Base-by-base conservation (phyloP, 2,113 vertebrate species). In the Rousettus leschenaultii region DNA sequence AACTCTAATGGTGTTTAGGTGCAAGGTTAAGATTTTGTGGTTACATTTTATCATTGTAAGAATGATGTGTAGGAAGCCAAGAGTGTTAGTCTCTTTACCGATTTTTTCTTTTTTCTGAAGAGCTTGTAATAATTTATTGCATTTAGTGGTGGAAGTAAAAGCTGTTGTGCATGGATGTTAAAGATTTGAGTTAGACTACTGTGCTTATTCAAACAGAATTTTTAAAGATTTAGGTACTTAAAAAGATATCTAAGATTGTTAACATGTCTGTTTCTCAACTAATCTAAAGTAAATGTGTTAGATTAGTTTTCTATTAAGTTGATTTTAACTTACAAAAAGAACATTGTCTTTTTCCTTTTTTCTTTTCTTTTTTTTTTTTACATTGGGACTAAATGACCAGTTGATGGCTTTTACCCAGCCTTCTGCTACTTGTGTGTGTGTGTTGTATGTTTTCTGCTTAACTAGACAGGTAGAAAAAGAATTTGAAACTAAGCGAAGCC, bases 151-250 rank as follows among this genome's bases (percentile, higher is more conserved):
- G 38, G 89, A 86, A 59, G 83, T 80, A 75, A 94, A 68, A 94
- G 35, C 35, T 68, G 5, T 86, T 95, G 33, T 79, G 2, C 14
- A 19, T 79, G 19, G 21, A 75, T 97, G 35, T 87, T 92, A 86
- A 89, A 87, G 45, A 90, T 86, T 94, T 95, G 82, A 26, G 8
- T 96, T 97, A 92, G 33, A 75, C 77, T 93, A 86, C 8, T 78
- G 6, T 75, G 33, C 30, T 75, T 77, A 7, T 89, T 78, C 38
- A 94, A 71, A 70, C 74, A 70, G 0, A 91, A 38, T 87, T 88
- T 92, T 48, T 22, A 10, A 70, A 91, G 59, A 74, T 57, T 30
- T 79, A 80, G 40, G 4, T 92, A 83, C 45, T 66, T 93, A 26
- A 65, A 88, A 83, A 82, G 24, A 21, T 89, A 30, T 51, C 38